Evolutionary conservation across 2,113 vertebrate genomes (phyloP).

Genomic region (Lagopus muta): DNA sequence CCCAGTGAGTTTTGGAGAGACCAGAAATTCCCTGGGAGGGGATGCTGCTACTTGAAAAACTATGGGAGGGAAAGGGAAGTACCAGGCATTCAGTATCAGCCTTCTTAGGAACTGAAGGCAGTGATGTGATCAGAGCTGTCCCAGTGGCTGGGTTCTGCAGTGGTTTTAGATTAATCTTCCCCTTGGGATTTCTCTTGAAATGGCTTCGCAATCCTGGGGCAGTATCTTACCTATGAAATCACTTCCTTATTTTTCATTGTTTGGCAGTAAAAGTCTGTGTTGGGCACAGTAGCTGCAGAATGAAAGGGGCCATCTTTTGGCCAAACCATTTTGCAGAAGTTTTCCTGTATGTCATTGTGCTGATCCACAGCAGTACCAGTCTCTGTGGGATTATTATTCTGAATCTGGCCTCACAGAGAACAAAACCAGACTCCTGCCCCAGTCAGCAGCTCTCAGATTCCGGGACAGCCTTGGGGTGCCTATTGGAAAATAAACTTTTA

Average conservation of each 20-base stretch:
- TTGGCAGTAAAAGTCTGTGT: neutral
- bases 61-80: neutral
- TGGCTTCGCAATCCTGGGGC: neutral
- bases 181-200: neutral
- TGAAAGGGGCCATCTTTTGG: neutral
- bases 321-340: neutral
- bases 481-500: neutral
- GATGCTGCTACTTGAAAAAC: neutral
- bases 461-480: neutral
- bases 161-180: neutral
- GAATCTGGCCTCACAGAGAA: neutral
- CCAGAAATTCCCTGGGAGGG: neutral
- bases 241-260: neutral
- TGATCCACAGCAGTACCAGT: neutral
- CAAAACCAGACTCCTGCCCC: neutral
- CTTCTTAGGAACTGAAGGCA: neutral
- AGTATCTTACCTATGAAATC: neutral
- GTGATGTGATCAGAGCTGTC: neutral
- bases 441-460: neutral
- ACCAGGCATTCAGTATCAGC: neutral
- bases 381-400: neutral
- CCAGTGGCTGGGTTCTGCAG: neutral
- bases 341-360: neutral
- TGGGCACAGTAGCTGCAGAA: neutral
- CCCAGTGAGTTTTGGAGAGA: slow-evolving; percentile 82